phyloP scores from a whole-genome alignment of 2,113 vertebrate genomes.

The Neopipo cinnamomea region DNA sequence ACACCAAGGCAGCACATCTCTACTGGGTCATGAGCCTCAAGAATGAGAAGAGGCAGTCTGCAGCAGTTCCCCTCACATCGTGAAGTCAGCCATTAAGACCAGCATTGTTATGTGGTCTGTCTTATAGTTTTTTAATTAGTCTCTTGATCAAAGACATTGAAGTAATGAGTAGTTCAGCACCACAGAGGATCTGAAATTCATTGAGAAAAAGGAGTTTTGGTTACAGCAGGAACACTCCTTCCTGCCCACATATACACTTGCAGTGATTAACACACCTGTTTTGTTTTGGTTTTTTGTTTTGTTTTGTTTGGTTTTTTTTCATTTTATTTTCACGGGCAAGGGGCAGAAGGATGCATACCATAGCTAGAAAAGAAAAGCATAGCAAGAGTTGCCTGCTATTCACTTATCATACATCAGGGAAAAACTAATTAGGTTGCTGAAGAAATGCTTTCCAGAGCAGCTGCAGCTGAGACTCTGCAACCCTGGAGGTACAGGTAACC shows the following conservation, averaged over 20 bases:
- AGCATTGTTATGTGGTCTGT: not conserved
- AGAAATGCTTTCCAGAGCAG: not conserved
- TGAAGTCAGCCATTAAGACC: not conserved
- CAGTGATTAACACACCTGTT: not conserved
- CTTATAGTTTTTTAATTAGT: not conserved
- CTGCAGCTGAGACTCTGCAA: not conserved
- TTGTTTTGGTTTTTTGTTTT: too few relatives aligned
- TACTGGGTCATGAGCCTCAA: not conserved
- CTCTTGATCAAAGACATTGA: not conserved
- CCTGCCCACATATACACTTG: fast-evolving
- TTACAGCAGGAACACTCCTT: not conserved
- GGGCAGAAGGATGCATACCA: not conserved
- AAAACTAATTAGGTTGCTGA: not conserved
- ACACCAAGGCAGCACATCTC: not conserved
- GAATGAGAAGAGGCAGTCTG: fast-evolving
- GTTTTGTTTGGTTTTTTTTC: too few relatives aligned
- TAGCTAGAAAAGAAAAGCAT: not conserved
- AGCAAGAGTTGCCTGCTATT: not conserved
- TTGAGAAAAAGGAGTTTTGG: not conserved
- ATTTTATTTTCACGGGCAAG: not conserved
- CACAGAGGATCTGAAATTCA: not conserved
- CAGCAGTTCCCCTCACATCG: fast-evolving
- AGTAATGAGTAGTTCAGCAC: not conserved
- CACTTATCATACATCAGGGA: not conserved
- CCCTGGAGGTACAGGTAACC: not conserved